Conservation (phyloP, 2,888 invertebrate genomes). For the Limnephilus lunatus region DNA sequence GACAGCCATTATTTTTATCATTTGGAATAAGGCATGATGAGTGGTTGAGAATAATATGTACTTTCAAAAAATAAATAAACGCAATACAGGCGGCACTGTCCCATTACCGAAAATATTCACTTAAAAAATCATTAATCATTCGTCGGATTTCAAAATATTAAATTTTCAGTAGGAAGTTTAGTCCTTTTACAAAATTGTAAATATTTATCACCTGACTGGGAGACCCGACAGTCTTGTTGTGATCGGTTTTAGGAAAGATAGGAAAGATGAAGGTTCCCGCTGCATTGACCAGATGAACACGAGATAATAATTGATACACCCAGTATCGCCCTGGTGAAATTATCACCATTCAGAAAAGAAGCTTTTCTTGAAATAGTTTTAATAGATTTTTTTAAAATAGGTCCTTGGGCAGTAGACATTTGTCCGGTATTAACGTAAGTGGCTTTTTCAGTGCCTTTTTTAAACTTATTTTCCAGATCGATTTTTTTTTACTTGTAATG, state of each 20-base stretch:
- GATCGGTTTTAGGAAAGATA: background rate
- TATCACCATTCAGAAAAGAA: background rate
- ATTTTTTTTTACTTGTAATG: no score
- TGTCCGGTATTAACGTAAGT: no score
- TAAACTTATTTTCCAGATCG: no score
- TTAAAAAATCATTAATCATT: background rate
- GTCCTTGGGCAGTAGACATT: no score
- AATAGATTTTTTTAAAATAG: background rate
- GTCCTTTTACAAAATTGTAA: background rate
- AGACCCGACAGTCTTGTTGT: background rate
- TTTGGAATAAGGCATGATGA: conserved; percentile 11
- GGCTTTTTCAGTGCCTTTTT: no score
- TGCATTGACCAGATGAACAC: background rate
- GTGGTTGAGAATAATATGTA: conserved; percentile 7
- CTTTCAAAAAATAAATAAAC: background rate
- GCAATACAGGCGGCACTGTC: background rate
- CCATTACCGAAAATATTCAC: conserved; percentile 2
- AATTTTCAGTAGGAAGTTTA: background rate
- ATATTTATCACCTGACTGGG: background rate
- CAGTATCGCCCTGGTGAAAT: background rate
- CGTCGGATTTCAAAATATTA: background rate
- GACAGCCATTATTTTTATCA: conserved; percentile 37
- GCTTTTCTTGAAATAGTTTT: background rate
- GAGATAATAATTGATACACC: background rate
- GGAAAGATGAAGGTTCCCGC: background rate